Percentiles rank a stretch among this genome's conserved stretches.
Evolutionary conservation across 2,888 invertebrate species (phyloP).

Genomic region (Geotrupes spiniger): DNA sequence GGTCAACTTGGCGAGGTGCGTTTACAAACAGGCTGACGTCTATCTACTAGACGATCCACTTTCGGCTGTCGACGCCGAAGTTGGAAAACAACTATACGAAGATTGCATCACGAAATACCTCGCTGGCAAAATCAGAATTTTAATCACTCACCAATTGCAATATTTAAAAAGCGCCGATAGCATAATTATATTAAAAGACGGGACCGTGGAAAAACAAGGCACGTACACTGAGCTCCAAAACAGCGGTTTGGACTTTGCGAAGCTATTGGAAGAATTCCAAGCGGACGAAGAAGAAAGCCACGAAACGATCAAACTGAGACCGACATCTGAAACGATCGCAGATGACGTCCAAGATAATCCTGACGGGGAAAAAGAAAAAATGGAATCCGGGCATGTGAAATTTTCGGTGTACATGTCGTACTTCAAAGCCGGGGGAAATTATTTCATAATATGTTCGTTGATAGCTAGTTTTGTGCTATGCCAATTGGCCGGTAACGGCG

Average conservation of each 20-base stretch:
- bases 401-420: constrained; percentile 50
- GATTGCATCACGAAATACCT: constrained; percentile 65
- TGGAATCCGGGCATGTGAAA: constrained; percentile 40
- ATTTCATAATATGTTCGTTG: constrained; percentile 48
- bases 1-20: constrained; percentile 73
- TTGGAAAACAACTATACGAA: constrained; percentile 71
- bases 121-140: constrained; percentile 59
- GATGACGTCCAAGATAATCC: constrained; percentile 43
- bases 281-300: constrained; percentile 40
- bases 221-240: constrained; percentile 50
- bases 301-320: constrained; percentile 36
- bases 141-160: constrained; percentile 72
- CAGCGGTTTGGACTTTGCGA: constrained; percentile 54
- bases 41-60: constrained; percentile 80
- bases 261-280: constrained; percentile 47
- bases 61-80: constrained; percentile 77
- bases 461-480: constrained; percentile 55
- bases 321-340: constrained; percentile 31
- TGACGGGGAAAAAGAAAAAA: constrained; percentile 40
- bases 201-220: constrained; percentile 51
- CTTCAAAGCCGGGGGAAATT: constrained; percentile 37
- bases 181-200: constrained; percentile 50
- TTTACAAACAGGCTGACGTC: constrained; percentile 75
- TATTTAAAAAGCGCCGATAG: constrained; percentile 48
- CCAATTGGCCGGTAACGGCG: constrained; percentile 60